phyloP scores from a whole-genome alignment of 2,888 invertebrate genomes.

The Drosophila lutescens region DNA sequence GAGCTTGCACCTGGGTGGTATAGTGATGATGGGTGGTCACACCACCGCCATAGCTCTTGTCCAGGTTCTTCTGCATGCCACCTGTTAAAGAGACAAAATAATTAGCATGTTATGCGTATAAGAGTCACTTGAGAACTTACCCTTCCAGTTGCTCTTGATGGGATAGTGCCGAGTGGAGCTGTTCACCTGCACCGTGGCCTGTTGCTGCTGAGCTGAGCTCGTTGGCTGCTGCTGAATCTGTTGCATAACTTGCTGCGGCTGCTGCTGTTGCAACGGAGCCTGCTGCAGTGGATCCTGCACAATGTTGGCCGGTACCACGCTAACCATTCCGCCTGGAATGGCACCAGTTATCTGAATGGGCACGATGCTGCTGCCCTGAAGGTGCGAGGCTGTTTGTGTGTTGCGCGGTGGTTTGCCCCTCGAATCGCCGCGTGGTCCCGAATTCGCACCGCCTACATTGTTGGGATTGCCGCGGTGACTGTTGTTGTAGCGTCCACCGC shows the following conservation, averaged over 20 bases:
- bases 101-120: background rate
- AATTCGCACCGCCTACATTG: conserved; percentile 64
- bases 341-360: conserved; percentile 56
- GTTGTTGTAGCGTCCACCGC: conserved; percentile 79
- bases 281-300: conserved; percentile 72
- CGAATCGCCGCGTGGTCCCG: conserved; percentile 73
- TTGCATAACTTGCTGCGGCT: conserved; percentile 66
- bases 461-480: conserved; percentile 81
- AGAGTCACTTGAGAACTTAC: conserved; percentile 31
- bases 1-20: conserved; percentile 67
- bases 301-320: conserved; percentile 74
- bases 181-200: conserved; percentile 30
- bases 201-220: conserved; percentile 56
- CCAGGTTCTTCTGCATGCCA: conserved; percentile 77
- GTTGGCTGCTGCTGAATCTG: conserved; percentile 63
- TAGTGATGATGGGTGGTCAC: conserved; percentile 80
- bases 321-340: conserved; percentile 73
- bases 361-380: conserved; percentile 48
- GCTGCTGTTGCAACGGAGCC: conserved; percentile 68
- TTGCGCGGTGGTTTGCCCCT: conserved; percentile 81
- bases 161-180: conserved; percentile 71
- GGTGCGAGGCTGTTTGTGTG: conserved; percentile 64
- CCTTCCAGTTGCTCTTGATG: conserved; percentile 75
- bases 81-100: conserved; percentile 44
- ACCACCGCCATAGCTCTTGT: conserved; percentile 77